phyloP scores from a whole-genome alignment of 2,888 invertebrate species.

The Sipunculus nudus region DNA sequence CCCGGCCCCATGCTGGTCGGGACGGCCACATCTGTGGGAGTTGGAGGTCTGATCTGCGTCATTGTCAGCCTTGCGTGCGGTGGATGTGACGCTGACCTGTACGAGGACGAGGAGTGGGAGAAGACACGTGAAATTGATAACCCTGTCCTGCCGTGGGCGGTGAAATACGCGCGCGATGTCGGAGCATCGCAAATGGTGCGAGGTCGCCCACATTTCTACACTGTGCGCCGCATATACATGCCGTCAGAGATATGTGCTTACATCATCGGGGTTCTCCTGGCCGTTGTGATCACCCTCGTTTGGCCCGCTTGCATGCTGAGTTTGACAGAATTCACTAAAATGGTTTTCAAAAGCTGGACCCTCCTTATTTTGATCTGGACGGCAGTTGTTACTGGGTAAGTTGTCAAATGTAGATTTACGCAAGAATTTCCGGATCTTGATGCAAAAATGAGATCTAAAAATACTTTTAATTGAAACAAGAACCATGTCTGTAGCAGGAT shows the following conservation, averaged over 20 bases:
- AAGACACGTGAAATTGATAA: slow-evolving; percentile 37
- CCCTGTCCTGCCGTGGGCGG: slow-evolving; percentile 37
- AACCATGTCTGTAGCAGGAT: too few species aligned
- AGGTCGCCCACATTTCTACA: slow-evolving; percentile 38
- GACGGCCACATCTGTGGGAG: slow-evolving; percentile 24
- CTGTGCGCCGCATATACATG: slow-evolving; percentile 33
- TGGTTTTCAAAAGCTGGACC: slow-evolving; percentile 19
- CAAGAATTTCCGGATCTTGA: too few species aligned
- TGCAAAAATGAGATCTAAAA: too few species aligned
- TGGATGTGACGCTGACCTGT: slow-evolving; percentile 29
- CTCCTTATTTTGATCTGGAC: slow-evolving; percentile 26
- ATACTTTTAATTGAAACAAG: too few species aligned
- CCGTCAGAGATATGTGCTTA: slow-evolving; percentile 36
- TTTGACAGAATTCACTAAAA: slow-evolving; percentile 4
- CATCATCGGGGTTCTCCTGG: slow-evolving; percentile 35
- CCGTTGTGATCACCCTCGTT: slow-evolving; percentile 29
- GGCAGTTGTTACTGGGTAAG: slow-evolving; percentile 9
- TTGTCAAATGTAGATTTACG: background rate
- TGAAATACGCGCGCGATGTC: slow-evolving; percentile 36
- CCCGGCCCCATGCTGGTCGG: slow-evolving; percentile 25
- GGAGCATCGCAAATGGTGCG: slow-evolving; percentile 15
- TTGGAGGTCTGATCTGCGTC: slow-evolving; percentile 33
- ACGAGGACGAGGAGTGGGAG: slow-evolving; percentile 38
- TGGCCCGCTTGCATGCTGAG: slow-evolving; percentile 40
- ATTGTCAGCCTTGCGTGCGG: slow-evolving; percentile 34